Percentiles rank a stretch among this genome's conserved stretches.
These are phyloP conservation scores for Hetaerina titia DNA, from an alignment of 2,888 invertebrate species.

Conservation along the genomic window DNA sequence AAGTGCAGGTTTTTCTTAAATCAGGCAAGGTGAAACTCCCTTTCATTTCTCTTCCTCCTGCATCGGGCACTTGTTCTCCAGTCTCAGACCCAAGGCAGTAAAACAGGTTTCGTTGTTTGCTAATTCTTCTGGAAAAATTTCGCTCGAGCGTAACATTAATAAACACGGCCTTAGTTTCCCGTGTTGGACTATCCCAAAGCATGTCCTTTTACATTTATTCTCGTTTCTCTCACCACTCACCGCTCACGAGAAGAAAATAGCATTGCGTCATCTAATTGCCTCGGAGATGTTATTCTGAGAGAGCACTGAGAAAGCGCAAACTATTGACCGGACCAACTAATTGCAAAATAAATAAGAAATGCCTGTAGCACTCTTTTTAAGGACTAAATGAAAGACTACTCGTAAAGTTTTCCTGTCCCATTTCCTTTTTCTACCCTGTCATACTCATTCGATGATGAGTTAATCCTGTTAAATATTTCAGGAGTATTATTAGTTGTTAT, in stretches of 20 bases:
- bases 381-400: too few relatives aligned
- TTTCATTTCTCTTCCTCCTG: too few relatives aligned
- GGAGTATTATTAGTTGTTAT: too few relatives aligned
- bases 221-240: background rate
- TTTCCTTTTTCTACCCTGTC: too few relatives aligned
- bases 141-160: background rate
- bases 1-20: too few relatives aligned
- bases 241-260: background rate
- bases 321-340: background rate
- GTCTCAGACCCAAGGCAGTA: background rate
- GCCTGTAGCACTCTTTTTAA: too few relatives aligned
- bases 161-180: background rate
- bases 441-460: too few relatives aligned
- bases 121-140: background rate
- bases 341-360: background rate
- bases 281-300: background rate
- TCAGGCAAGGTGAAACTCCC: too few relatives aligned
- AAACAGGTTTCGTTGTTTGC: background rate
- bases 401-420: too few relatives aligned
- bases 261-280: background rate
- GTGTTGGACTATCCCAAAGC: background rate
- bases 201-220: background rate
- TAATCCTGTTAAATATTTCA: too few relatives aligned
- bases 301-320: background rate
- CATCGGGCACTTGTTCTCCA: too few relatives aligned